Evolutionary conservation across 2,797 vertebrate genomes (phyloP).

Genomic region (Falco rusticolus): DNA sequence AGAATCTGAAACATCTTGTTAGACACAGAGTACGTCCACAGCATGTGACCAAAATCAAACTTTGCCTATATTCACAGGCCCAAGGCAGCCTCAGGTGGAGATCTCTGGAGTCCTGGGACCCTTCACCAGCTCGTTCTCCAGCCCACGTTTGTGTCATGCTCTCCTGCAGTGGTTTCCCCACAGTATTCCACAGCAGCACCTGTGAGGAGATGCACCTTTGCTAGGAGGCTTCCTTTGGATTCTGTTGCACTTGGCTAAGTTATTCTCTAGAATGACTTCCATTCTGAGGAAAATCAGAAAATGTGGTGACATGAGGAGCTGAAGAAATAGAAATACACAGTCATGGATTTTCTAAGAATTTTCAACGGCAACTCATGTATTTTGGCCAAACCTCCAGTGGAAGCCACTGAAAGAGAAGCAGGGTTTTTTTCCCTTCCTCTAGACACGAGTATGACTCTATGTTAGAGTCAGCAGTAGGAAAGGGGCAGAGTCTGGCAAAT

Average conservation of each 20-base stretch:
- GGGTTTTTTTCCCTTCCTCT: neutral
- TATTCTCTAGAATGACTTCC: neutral
- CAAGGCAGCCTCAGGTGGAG: neutral
- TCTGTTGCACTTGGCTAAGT: neutral
- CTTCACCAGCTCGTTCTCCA: neutral
- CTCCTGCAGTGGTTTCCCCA: neutral
- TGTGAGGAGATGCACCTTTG: rapidly evolving
- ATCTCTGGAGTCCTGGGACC: neutral
- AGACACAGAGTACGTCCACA: neutral
- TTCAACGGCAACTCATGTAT: neutral
- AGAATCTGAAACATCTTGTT: neutral
- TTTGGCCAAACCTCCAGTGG: neutral
- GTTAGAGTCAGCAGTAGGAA: neutral
- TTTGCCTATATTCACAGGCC: neutral
- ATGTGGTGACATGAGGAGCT: neutral
- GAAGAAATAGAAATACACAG: neutral
- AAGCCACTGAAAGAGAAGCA: neutral
- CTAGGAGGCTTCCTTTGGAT: neutral
- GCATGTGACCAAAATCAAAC: neutral
- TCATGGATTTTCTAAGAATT: neutral
- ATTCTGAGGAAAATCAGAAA: neutral
- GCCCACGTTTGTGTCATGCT: rapidly evolving
- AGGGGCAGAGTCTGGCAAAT: constrained; percentile 5
- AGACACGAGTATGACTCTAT: rapidly evolving
- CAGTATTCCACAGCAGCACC: neutral